phyloP scores from a whole-genome alignment of 1,140 invertebrate species.

The Apocrypta bakeri region DNA sequence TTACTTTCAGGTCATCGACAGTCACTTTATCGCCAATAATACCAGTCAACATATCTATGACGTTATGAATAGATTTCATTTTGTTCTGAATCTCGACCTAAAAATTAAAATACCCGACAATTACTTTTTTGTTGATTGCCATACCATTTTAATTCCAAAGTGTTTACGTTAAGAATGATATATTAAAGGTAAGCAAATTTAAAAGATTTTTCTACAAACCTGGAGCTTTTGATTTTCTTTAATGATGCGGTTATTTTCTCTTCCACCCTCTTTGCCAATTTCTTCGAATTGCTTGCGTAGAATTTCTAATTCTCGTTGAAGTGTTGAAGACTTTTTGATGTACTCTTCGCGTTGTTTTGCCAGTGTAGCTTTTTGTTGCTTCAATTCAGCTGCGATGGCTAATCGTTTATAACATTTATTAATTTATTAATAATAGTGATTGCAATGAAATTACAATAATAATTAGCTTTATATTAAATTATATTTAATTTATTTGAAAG shows the following conservation, averaged over 20 bases:
- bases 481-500: no score
- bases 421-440: conserved; percentile 45
- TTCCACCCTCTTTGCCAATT: conserved; percentile 78
- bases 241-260: conserved; percentile 81
- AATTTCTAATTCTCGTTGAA: conserved; percentile 85
- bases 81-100: conserved; percentile 89
- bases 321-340: conserved; percentile 80
- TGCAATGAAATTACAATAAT: no score
- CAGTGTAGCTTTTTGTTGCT: conserved; percentile 85
- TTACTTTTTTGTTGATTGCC: no score
- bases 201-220: conserved; percentile 73
- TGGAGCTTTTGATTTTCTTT: conserved; percentile 88
- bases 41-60: conserved; percentile 87
- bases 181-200: no score
- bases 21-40: conserved; percentile 83
- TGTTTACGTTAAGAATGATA: conserved; percentile 23
- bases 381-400: conserved; percentile 86
- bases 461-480: no score
- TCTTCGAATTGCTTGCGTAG: conserved; percentile 84
- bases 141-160: no score
- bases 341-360: conserved; percentile 86
- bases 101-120: conserved; percentile 51
- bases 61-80: conserved; percentile 87
- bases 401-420: conserved; percentile 62
- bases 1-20: conserved; percentile 68